These are phyloP conservation scores for Cebus imitator DNA, from an alignment of 2,113 vertebrate genomes.

Conservation along the genomic window DNA sequence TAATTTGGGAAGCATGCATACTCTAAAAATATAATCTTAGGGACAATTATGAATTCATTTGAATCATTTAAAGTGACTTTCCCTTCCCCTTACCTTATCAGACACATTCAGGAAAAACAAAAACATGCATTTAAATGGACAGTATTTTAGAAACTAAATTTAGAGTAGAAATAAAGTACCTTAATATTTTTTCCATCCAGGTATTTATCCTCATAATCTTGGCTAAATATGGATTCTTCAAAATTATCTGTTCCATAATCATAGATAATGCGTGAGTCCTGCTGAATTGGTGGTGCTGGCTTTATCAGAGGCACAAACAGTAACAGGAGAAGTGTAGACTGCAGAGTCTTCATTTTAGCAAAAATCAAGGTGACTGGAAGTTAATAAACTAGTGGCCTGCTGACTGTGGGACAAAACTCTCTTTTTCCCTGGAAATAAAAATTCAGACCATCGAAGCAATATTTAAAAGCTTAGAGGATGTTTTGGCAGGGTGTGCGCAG, in stretches of 20 bases:
- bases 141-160: constrained; percentile 58
- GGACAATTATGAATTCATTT: constrained; percentile 56
- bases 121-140: constrained; percentile 64
- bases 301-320: constrained; percentile 85
- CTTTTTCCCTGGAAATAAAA: constrained; percentile 88
- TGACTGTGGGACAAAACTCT: constrained; percentile 78
- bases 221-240: constrained; percentile 76
- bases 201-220: constrained; percentile 82
- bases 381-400: constrained; percentile 76
- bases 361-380: constrained; percentile 70
- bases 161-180: constrained; percentile 84
- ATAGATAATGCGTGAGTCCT: constrained; percentile 69
- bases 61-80: constrained; percentile 55
- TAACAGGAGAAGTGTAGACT: constrained; percentile 83
- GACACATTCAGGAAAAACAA: constrained; percentile 31
- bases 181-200: constrained; percentile 79
- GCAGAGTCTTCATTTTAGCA: constrained; percentile 87
- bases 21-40: constrained; percentile 35
- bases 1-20: constrained; percentile 35
- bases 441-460: constrained; percentile 92
- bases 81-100: constrained; percentile 19
- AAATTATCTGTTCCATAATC: constrained; percentile 77
- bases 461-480: constrained; percentile 94
- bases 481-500: constrained; percentile 90
- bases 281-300: constrained; percentile 83